Percentiles rank a stretch among this genome's conserved stretches.
Conservation (phyloP, 2,113 vertebrate genomes). For the Myrmecobius fasciatus region DNA sequence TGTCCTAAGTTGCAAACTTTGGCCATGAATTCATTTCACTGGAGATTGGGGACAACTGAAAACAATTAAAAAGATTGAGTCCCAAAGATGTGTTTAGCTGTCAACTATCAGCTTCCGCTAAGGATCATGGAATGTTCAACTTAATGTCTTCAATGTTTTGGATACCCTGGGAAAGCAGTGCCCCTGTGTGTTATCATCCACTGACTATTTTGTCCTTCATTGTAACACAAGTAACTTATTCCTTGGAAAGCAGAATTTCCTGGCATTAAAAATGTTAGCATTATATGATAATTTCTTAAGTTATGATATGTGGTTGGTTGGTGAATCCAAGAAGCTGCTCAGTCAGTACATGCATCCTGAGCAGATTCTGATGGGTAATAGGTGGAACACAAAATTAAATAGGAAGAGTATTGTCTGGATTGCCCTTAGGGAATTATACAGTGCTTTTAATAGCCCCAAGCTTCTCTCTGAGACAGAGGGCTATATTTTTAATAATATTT, state of each 20-base stretch:
- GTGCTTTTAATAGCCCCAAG: not conserved
- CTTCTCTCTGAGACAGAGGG: not conserved
- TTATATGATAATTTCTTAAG: not conserved
- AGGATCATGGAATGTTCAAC: not conserved
- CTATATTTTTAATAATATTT: not conserved
- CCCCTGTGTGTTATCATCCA: not conserved
- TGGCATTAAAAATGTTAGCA: not conserved
- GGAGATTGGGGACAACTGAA: not conserved
- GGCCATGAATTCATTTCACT: not conserved
- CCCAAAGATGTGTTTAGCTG: not conserved
- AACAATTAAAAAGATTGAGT: not conserved
- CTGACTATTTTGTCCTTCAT: not conserved
- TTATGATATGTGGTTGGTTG: not conserved
- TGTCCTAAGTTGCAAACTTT: not conserved
- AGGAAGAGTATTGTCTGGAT: not conserved
- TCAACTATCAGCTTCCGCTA: not conserved
- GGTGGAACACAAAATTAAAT: not conserved
- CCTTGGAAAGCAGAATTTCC: not conserved
- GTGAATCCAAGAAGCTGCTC: not conserved
- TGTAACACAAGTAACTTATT: not conserved
- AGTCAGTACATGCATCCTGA: not conserved
- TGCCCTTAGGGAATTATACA: not conserved
- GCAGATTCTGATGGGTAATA: not conserved
- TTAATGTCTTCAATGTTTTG: not conserved
- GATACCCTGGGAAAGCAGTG: not conserved